Conservation (phyloP, 2,113 vertebrate species). For the Carassius carassius region DNA sequence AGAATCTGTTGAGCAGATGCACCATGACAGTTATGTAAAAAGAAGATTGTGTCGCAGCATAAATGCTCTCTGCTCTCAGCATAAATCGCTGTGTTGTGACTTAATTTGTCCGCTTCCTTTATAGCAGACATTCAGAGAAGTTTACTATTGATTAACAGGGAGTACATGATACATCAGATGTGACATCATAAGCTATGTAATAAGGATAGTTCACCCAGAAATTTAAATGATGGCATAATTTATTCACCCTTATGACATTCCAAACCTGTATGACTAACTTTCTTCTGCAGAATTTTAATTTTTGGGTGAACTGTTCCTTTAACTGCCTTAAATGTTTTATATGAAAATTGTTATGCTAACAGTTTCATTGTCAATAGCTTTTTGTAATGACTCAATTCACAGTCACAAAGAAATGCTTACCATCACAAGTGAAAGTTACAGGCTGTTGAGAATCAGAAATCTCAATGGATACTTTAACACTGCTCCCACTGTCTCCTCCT, state of each 20-base stretch:
- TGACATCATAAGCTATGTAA: neutral
- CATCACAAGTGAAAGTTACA: conserved; percentile 97
- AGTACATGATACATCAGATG: neutral
- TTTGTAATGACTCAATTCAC: neutral
- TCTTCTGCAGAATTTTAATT: too few relatives aligned
- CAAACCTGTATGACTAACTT: too few relatives aligned
- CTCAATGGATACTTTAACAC: conserved; percentile 96
- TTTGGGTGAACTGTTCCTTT: too few relatives aligned
- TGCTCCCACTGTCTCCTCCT: conserved; percentile 83
- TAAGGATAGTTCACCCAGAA: too few relatives aligned
- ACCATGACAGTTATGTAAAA: conserved; percentile 9
- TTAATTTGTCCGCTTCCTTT: conserved; percentile 9
- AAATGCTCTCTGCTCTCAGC: neutral
- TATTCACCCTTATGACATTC: too few relatives aligned
- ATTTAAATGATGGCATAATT: too few relatives aligned
- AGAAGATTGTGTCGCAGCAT: neutral
- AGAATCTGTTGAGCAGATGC: conserved; percentile 30
- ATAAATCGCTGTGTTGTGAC: neutral
- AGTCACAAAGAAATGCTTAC: conserved; percentile 70
- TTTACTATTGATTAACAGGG: neutral
- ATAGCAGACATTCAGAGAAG: neutral
- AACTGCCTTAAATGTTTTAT: neutral
- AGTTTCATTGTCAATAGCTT: neutral
- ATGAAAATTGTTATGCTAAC: neutral
- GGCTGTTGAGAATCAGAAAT: conserved; percentile 93